Evolutionary conservation across 2,113 vertebrate genomes (phyloP).

Genomic region (Sminthopsis crassicaudata): DNA sequence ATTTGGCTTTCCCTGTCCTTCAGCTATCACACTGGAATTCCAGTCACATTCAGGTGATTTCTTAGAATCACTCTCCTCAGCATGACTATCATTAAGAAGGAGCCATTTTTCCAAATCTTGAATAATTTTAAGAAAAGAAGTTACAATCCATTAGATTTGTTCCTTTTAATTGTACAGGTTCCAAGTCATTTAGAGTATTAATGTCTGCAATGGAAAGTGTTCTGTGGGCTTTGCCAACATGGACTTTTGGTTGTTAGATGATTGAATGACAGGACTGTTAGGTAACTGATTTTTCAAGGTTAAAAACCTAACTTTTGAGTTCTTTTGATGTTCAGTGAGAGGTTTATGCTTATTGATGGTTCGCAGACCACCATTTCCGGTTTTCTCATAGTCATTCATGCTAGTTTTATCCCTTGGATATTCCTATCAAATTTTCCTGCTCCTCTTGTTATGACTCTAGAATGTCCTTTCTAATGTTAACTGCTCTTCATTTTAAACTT

Average conservation of each 20-base stretch:
- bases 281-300: not conserved
- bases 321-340: slow-evolving; percentile 16
- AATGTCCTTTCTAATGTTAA: not conserved
- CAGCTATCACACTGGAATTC: slow-evolving; percentile 31
- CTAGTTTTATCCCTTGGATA: not conserved
- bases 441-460: not conserved
- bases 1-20: slow-evolving; percentile 6
- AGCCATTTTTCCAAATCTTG: slow-evolving; percentile 32
- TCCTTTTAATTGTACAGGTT: slow-evolving; percentile 25
- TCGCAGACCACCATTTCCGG: not conserved
- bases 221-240: not conserved
- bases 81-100: slow-evolving; percentile 25
- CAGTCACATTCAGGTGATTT: slow-evolving; percentile 30
- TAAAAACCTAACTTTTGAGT: slow-evolving; percentile 23
- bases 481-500: not conserved
- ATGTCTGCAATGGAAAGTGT: slow-evolving; percentile 2
- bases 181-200: slow-evolving; percentile 12
- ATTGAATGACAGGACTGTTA: not conserved
- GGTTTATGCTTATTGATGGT: not conserved
- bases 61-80: not conserved
- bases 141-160: slow-evolving; percentile 3
- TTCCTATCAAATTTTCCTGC: not conserved
- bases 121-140: slow-evolving; percentile 24
- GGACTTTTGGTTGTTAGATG: not conserved
- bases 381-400: slow-evolving; percentile 13